Evolutionary conservation across 2,888 invertebrate species (phyloP).

Genomic region (Sthenelais limicola): DNA sequence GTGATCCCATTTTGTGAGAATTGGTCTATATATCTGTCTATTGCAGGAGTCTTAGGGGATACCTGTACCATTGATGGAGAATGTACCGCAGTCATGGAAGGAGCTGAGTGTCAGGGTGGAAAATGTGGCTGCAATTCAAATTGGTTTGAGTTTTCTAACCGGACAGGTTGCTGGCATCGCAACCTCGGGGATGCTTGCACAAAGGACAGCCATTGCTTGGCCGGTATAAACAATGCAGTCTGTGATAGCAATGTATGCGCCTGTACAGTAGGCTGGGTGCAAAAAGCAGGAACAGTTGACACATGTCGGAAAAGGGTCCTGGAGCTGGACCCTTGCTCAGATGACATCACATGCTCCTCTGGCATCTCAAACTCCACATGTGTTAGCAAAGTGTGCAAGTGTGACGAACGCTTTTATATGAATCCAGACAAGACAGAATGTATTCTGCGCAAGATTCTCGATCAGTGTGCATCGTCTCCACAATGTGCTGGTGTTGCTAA

Average conservation of each 20-base stretch:
- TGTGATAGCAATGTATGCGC: not conserved
- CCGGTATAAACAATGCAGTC: conserved; percentile 12
- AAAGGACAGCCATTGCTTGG: not conserved
- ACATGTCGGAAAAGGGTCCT: not conserved
- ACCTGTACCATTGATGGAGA: not conserved
- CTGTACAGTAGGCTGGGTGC: conserved; percentile 22
- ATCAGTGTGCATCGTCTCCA: not conserved
- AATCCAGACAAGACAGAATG: not conserved
- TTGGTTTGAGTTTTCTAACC: conserved; percentile 14
- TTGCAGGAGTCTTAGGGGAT: conserved; percentile 22
- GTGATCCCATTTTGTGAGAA: too few relatives aligned
- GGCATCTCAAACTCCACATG: conserved; percentile 8
- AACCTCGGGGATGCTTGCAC: conserved; percentile 10
- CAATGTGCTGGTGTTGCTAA: not conserved
- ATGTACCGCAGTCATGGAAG: conserved; percentile 14
- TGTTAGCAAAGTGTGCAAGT: not conserved
- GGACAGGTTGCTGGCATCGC: conserved; percentile 6
- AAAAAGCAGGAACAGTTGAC: not conserved
- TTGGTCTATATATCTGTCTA: too few relatives aligned
- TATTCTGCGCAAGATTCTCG: not conserved
- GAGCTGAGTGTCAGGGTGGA: not conserved
- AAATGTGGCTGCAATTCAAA: conserved; percentile 1
- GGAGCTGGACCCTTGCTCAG: not conserved
- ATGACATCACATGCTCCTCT: not conserved
- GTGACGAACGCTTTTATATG: not conserved